These are phyloP conservation scores for Dromas ardeola DNA, from an alignment of 2,113 vertebrate genomes.

Conservation along the genomic window DNA sequence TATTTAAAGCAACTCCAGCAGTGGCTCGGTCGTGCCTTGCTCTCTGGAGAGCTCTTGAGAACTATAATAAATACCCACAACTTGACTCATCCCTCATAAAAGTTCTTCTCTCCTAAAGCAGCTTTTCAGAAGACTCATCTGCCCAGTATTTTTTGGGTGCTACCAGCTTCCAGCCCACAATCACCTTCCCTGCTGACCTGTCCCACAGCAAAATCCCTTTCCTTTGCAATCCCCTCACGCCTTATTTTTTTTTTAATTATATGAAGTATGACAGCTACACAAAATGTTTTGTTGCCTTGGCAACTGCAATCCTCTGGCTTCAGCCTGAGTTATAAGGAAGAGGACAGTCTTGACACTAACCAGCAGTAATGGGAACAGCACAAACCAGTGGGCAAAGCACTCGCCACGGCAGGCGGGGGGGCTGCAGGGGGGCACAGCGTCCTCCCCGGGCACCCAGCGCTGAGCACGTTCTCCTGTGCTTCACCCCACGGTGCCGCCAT, in stretches of 20 bases:
- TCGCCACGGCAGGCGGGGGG: fast-evolving
- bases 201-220: neutral
- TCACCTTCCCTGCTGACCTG: neutral
- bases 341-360: conserved; percentile 24
- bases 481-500: fast-evolving
- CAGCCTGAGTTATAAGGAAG: neutral
- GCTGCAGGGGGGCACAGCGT: neutral
- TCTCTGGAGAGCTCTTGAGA: neutral
- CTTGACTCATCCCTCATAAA: neutral
- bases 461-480: fast-evolving
- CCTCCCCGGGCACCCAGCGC: fast-evolving
- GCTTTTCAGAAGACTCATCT: neutral
- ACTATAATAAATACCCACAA: neutral
- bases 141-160: neutral
- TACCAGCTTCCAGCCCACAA: neutral
- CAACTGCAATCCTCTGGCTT: conserved; percentile 27
- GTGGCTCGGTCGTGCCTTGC: neutral
- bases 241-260: neutral
- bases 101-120: neutral
- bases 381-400: neutral
- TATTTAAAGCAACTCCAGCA: neutral
- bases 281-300: conserved; percentile 55
- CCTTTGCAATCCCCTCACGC: neutral
- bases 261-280: neutral
- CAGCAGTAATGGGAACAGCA: neutral